phyloP scores from a whole-genome alignment of 2,888 invertebrate genomes.

The Steromphala cineraria region DNA sequence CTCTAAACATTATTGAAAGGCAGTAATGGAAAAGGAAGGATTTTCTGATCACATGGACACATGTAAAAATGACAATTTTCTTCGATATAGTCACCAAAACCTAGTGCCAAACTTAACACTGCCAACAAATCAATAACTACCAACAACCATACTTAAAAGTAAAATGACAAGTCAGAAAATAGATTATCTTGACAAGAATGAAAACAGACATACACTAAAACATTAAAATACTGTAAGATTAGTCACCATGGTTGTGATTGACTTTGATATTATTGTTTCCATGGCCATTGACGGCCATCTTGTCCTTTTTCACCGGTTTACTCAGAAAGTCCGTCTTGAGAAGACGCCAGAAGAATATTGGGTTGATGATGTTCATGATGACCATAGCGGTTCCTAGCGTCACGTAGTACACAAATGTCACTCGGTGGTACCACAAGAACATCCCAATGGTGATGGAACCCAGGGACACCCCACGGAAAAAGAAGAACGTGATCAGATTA shows the following conservation, averaged over 20 bases:
- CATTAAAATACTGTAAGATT: not conserved
- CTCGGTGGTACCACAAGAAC: constrained; percentile 50
- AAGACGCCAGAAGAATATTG: constrained; percentile 71
- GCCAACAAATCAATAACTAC: too few species aligned
- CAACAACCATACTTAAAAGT: not conserved
- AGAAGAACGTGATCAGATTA: constrained; percentile 69
- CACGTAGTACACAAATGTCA: constrained; percentile 55
- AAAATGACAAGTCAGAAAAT: not conserved
- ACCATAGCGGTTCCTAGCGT: constrained; percentile 59
- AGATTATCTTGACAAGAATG: not conserved
- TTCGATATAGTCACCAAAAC: too few species aligned
- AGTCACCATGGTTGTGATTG: not conserved
- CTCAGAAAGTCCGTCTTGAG: constrained; percentile 70
- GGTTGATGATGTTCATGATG: constrained; percentile 68
- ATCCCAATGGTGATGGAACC: constrained; percentile 61
- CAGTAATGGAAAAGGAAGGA: too few species aligned
- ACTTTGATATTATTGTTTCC: constrained; percentile 42
- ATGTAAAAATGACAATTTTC: too few species aligned
- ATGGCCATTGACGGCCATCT: constrained; percentile 28
- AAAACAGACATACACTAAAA: not conserved
- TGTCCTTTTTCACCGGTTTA: constrained; percentile 1
- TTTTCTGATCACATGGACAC: too few species aligned
- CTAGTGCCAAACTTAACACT: too few species aligned
- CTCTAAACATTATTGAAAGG: too few species aligned
- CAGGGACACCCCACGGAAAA: constrained; percentile 62